phyloP scores from a whole-genome alignment of 2,797 vertebrate species.

The Coregonus sp. region DNA sequence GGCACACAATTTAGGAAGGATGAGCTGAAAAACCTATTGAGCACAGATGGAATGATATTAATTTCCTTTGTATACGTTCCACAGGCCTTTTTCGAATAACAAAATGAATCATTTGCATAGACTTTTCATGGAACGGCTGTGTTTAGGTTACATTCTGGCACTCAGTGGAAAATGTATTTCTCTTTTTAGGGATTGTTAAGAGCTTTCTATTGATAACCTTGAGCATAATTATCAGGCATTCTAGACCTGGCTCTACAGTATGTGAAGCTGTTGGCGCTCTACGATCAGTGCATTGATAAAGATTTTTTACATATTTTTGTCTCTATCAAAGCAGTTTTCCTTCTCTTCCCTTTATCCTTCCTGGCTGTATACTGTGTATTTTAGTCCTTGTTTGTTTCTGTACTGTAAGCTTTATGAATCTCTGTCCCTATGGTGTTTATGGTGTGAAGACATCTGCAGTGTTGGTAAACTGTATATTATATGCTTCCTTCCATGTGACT shows the following conservation, averaged over 20 bases:
- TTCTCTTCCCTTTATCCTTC: not conserved
- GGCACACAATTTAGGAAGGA: constrained; percentile 4
- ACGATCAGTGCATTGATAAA: not conserved
- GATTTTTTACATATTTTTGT: too few species aligned
- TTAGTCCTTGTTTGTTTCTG: not conserved
- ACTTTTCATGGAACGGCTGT: constrained; percentile 10
- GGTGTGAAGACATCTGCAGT: not conserved
- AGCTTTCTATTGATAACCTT: not conserved
- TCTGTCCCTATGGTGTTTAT: not conserved
- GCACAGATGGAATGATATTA: constrained; percentile 56
- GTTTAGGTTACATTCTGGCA: not conserved
- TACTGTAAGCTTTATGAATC: not conserved
- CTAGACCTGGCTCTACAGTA: not conserved
- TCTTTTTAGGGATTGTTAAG: not conserved
- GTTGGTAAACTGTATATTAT: not conserved
- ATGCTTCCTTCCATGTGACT: not conserved
- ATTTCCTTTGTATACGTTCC: constrained; percentile 45
- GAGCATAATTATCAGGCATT: not conserved
- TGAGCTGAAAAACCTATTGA: constrained; percentile 52
- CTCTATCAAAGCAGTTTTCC: not conserved
- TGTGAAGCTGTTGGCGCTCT: not conserved
- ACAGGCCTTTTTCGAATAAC: constrained; percentile 4
- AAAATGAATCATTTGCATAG: constrained; percentile 33
- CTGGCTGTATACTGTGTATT: not conserved
- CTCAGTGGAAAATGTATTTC: not conserved